These are phyloP conservation scores for Enteromius viviparus DNA, from an alignment of 2,797 vertebrate genomes.

Conservation along the genomic window DNA sequence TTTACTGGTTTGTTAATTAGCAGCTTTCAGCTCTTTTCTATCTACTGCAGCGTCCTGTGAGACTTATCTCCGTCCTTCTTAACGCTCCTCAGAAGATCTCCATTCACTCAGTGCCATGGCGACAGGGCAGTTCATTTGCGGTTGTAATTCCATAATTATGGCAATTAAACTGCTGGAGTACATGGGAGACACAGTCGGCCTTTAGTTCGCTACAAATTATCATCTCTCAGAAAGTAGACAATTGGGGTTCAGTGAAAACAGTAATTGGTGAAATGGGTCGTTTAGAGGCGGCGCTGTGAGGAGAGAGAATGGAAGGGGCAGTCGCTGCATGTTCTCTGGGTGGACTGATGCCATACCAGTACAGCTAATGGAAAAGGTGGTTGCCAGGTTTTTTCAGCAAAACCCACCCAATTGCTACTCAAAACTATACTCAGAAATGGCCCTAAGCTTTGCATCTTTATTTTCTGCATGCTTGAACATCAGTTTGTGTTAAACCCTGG, in stretches of 20 bases:
- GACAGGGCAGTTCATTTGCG: slow-evolving; percentile 70
- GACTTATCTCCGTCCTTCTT: slow-evolving; percentile 76
- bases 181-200: slow-evolving; percentile 42
- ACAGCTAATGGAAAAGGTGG: not conserved
- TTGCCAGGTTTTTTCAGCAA: too few species aligned
- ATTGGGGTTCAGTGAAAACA: slow-evolving; percentile 53
- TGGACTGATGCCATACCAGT: slow-evolving; percentile 2
- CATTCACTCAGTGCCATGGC: slow-evolving; percentile 57
- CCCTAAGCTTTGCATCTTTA: too few species aligned
- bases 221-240: slow-evolving; percentile 45
- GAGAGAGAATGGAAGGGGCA: not conserved
- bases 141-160: slow-evolving; percentile 78
- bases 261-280: slow-evolving; percentile 56
- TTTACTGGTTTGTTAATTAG: slow-evolving; percentile 75
- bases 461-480: too few species aligned
- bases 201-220: slow-evolving; percentile 45
- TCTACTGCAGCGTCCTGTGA: slow-evolving; percentile 63
- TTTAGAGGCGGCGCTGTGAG: slow-evolving; percentile 18
- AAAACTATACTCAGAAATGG: too few species aligned
- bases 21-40: slow-evolving; percentile 72
- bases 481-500: too few species aligned
- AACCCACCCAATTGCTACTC: too few species aligned
- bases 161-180: slow-evolving; percentile 73
- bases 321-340: not conserved
- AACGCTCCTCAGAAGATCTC: slow-evolving; percentile 68